Conservation (phyloP, 2,113 vertebrate species). For the Otolemur garnettii region DNA sequence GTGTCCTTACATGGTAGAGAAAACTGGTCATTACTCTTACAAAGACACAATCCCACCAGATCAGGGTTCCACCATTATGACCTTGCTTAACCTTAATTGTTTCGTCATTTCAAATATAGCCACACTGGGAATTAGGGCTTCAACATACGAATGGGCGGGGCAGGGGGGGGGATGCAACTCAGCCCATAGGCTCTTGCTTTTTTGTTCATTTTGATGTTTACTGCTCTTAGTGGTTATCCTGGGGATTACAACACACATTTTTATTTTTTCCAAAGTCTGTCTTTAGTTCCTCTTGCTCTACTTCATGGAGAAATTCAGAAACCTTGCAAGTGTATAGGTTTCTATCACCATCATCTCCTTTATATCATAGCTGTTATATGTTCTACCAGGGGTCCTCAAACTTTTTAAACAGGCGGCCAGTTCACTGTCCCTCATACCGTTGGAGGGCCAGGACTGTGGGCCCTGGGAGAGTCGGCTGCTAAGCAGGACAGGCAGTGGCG, state of each 20-base stretch:
- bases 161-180: not conserved
- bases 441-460: too few species aligned
- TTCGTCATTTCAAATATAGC: not conserved
- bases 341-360: not conserved
- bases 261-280: not conserved
- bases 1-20: not conserved
- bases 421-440: too few species aligned
- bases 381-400: not conserved
- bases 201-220: not conserved
- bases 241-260: not conserved
- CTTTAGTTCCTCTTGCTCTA: not conserved
- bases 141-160: not conserved
- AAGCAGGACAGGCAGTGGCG: too few species aligned
- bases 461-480: too few species aligned
- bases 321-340: not conserved
- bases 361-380: not conserved
- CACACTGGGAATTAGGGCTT: not conserved
- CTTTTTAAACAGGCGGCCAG: too few species aligned
- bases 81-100: not conserved
- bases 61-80: not conserved
- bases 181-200: not conserved
- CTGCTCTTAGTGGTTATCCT: not conserved
- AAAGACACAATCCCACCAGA: not conserved
- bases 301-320: not conserved
- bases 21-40: not conserved